Evolutionary conservation across 2,113 vertebrate species (phyloP).

Genomic region (Tragelaphus strepsiceros): DNA sequence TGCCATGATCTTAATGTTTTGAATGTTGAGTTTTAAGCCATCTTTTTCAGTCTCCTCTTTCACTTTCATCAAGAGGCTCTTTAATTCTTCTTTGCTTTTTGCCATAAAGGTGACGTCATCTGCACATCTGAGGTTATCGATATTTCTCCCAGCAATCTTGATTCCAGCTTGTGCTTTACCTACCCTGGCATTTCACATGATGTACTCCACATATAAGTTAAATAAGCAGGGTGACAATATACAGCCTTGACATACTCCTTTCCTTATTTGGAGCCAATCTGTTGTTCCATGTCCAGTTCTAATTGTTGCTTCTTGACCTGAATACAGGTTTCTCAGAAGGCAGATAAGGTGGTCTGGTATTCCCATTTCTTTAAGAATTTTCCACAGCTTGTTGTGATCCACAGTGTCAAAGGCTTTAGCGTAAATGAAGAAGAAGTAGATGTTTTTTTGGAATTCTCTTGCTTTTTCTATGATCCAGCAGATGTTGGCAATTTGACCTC

Average conservation of each 20-base stretch:
- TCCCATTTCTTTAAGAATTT: neutral
- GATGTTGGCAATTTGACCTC: neutral
- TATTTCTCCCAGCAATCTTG: neutral
- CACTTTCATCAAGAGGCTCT: neutral
- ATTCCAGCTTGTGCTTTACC: neutral
- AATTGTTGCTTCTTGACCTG: neutral
- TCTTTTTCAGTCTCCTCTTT: neutral
- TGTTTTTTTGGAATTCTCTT: neutral
- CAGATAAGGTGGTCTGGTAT: neutral
- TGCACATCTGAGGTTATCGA: neutral
- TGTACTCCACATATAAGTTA: neutral
- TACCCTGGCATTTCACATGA: neutral
- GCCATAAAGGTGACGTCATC: neutral
- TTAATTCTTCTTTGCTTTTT: neutral
- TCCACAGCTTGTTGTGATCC: neutral
- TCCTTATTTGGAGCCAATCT: neutral
- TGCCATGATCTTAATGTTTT: neutral
- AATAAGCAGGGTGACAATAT: neutral
- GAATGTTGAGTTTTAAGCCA: neutral
- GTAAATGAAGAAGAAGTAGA: neutral
- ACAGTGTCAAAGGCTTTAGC: neutral
- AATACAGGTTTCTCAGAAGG: neutral
- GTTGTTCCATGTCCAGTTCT: neutral
- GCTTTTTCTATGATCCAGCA: neutral
- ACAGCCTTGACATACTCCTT: neutral